A percentile compares a stretch with the other conserved stretches of the same genome.
Evolutionary conservation across 64 coral and sea anemone species (phyloP).

Genomic region (Dendrophyllia cribrosa): DNA sequence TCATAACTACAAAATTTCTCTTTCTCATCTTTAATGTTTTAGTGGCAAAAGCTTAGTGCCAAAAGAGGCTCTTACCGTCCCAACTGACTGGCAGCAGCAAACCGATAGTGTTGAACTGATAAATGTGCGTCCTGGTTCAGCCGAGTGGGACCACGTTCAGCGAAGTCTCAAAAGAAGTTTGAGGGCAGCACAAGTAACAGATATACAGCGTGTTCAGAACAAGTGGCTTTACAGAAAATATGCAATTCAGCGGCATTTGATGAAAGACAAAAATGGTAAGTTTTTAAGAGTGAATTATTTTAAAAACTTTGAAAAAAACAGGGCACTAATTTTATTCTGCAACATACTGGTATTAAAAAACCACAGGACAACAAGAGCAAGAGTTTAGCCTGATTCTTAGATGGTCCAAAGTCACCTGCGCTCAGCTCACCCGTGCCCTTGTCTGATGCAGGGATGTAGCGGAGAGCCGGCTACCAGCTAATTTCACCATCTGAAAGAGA

Average conservation of each 20-base stretch:
- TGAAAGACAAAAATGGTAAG: slow-evolving; percentile 73
- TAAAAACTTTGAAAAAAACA: neutral
- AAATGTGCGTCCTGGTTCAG: slow-evolving; percentile 44
- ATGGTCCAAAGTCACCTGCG: too few relatives aligned
- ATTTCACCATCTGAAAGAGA: too few relatives aligned
- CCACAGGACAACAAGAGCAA: too few relatives aligned
- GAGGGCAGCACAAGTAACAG: neutral
- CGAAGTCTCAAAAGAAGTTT: slow-evolving; percentile 55
- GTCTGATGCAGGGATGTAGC: too few relatives aligned
- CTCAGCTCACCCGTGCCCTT: too few relatives aligned
- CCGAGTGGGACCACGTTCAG: slow-evolving; percentile 58
- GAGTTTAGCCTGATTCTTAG: too few relatives aligned
- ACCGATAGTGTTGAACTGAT: neutral
- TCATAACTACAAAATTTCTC: neutral
- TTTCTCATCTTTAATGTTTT: neutral
- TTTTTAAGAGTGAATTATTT: neutral
- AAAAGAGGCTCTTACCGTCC: slow-evolving; percentile 6
- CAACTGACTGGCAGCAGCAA: slow-evolving; percentile 13
- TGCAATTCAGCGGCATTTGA: slow-evolving; percentile 48
- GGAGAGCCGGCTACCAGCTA: too few relatives aligned
- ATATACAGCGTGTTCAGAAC: slow-evolving; percentile 67
- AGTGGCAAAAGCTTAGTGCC: slow-evolving; percentile 24
- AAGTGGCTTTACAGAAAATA: slow-evolving; percentile 73
- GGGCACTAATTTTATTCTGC: too few relatives aligned
- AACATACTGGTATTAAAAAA: too few relatives aligned